Percentiles rank a stretch among this genome's conserved stretches.
These are phyloP conservation scores for Zaprionus tsacasi DNA, from an alignment of 1,140 invertebrate species.

Conservation along the genomic window DNA sequence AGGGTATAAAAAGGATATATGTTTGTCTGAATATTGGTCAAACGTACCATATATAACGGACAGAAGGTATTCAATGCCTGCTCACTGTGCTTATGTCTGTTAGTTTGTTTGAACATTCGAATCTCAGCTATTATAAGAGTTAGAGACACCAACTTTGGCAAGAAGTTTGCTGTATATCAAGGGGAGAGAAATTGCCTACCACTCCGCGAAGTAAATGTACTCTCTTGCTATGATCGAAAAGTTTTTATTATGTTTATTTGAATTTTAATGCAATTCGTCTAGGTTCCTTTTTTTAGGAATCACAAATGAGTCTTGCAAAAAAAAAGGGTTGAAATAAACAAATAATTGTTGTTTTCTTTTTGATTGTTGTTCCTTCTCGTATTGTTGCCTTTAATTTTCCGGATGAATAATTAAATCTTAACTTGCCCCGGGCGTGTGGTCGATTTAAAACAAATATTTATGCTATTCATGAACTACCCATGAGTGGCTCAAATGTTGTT, in stretches of 20 bases:
- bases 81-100: no score
- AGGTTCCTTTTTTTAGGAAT: background rate
- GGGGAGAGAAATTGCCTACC: no score
- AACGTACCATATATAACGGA: no score
- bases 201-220: no score
- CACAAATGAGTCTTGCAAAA: background rate
- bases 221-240: no score
- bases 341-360: background rate
- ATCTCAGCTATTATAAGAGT: no score
- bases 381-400: constrained; percentile 11
- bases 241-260: background rate
- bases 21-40: no score
- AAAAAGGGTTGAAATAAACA: background rate
- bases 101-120: no score
- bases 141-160: no score
- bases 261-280: background rate
- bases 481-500: background rate
- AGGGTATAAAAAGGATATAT: no score
- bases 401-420: background rate
- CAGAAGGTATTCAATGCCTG: no score
- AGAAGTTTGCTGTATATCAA: no score
- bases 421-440: background rate
- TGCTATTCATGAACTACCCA: background rate
- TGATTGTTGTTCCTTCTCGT: background rate
- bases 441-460: constrained; percentile 13